Evolutionary conservation across 2,797 vertebrate genomes (phyloP).

Genomic region (Buceros bicornis): DNA sequence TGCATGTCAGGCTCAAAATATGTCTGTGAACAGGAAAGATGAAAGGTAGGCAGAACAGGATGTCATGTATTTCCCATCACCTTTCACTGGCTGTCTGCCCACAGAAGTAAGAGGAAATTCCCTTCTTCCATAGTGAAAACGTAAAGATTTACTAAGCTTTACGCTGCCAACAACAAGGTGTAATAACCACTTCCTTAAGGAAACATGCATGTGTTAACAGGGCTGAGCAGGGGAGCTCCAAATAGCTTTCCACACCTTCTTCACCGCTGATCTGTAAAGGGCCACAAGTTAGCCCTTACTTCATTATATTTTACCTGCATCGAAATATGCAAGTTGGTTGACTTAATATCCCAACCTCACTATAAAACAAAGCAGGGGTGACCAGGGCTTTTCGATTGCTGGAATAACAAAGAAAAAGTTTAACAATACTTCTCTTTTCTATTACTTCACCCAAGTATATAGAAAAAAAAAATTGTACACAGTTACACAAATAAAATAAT

Average conservation of each 20-base stretch:
- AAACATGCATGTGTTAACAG: slow-evolving; percentile 49
- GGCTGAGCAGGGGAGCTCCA: slow-evolving; percentile 18
- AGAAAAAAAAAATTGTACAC: background rate
- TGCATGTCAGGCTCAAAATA: slow-evolving; percentile 50
- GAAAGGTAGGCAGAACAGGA: slow-evolving; percentile 54
- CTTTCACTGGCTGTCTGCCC: slow-evolving; percentile 62
- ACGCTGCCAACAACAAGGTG: slow-evolving; percentile 53
- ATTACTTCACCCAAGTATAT: background rate
- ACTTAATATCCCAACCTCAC: background rate
- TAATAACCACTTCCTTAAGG: slow-evolving; percentile 52
- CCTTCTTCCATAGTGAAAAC: slow-evolving; percentile 48
- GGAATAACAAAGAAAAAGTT: background rate
- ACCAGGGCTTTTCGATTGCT: background rate
- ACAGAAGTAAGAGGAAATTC: slow-evolving; percentile 59
- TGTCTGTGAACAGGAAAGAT: slow-evolving; percentile 53
- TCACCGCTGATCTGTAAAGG: background rate
- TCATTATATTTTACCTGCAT: slow-evolving; percentile 2
- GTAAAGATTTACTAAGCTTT: slow-evolving; percentile 58
- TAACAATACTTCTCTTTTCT: background rate
- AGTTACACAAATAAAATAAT: background rate
- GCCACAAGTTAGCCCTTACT: background rate
- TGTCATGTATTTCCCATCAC: slow-evolving; percentile 72
- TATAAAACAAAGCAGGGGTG: background rate
- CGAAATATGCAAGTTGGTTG: background rate
- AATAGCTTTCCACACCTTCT: slow-evolving; percentile 42